Evolutionary conservation across 1,140 invertebrate species (phyloP), one percentile per base, ranked within the genome.

Genomic region (Pogonus chalceus): DNA sequence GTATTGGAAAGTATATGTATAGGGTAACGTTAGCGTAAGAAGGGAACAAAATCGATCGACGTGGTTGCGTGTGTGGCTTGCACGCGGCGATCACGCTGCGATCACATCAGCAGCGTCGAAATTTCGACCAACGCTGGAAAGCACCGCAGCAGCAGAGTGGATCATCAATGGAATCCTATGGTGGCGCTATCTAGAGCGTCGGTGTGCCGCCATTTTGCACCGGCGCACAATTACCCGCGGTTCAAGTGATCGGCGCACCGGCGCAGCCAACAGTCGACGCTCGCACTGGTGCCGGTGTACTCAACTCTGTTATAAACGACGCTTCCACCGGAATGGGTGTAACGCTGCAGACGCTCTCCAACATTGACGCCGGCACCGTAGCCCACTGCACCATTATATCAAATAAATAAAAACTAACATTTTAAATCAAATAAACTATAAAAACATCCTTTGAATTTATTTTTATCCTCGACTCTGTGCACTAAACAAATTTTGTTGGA

Each of bases 251-350:
- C 35, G 39, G 51, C 52, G 20, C 14, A 14, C 20, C 18, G 37
- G 22, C 49, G 22, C 37, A 43, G 26, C 43, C 53, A n/a, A n/a
- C n/a, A 20, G 48, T 39, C 53, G 49, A 52, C 46, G 52, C 46
- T 35, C 31, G 51, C 20, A 52, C 49, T 57, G 56, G 52, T 47
- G 53, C 35, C 54, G 22, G 18, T 49, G 51, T 49, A 49, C 58
- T 51, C 31, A 53, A 31, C 46, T 24, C 47, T 20, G 22, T 46
- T 20, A 52, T 52, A 14, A 54, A 35, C 49, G 52, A 26, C 47
- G 26, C 51, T 49, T 20, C 49, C 54, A 53, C 26, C 51, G 51
- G 39, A 55, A 61, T 61, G 60, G 60, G 60, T 57, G 56, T 54
- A 59, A 58, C 55, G 54, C 52, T n/a, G 31, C 21, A 26, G 39